A percentile compares a stretch with the other conserved stretches of the same genome.
These are phyloP conservation scores for Chrysopa pallens DNA, from an alignment of 1,140 invertebrate species.

Conservation along the genomic window DNA sequence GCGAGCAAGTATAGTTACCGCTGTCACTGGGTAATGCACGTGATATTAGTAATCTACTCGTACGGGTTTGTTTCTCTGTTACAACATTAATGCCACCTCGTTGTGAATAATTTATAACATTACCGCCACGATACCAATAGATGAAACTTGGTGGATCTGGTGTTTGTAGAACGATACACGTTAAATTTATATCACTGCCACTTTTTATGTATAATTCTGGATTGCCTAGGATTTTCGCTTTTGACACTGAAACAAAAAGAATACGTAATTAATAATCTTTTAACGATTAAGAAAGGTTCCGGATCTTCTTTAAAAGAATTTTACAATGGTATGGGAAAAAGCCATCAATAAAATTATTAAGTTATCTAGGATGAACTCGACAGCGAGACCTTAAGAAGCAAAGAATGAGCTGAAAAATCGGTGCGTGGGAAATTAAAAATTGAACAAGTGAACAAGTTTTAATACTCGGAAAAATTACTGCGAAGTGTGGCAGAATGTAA, in stretches of 20 bases:
- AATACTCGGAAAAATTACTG: too few relatives aligned
- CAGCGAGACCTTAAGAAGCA: too few relatives aligned
- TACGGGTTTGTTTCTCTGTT: slow-evolving; percentile 69
- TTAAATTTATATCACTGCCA: slow-evolving; percentile 79
- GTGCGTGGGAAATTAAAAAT: too few relatives aligned
- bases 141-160: slow-evolving; percentile 80
- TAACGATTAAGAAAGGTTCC: too few relatives aligned
- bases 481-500: too few relatives aligned
- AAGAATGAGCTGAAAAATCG: too few relatives aligned
- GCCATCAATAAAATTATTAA: too few relatives aligned
- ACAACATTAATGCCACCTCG: slow-evolving; percentile 70
- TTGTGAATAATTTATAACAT: slow-evolving; percentile 76
- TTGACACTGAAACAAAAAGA: slow-evolving; percentile 53
- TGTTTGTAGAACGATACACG: slow-evolving; percentile 67
- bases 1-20: slow-evolving; percentile 72
- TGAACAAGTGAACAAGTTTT: too few relatives aligned
- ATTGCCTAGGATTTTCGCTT: slow-evolving; percentile 71
- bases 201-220: slow-evolving; percentile 71
- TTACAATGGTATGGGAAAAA: too few relatives aligned
- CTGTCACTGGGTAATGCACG: slow-evolving; percentile 57
- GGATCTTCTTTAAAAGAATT: too few relatives aligned
- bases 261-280: slow-evolving; percentile 2
- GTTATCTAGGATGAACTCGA: too few relatives aligned
- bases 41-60: slow-evolving; percentile 64
- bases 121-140: slow-evolving; percentile 75